Evolutionary conservation across 30 jellyfish, hydroid and myxozoan genomes (phyloP).

Genomic region (Sanderia malayensis): DNA sequence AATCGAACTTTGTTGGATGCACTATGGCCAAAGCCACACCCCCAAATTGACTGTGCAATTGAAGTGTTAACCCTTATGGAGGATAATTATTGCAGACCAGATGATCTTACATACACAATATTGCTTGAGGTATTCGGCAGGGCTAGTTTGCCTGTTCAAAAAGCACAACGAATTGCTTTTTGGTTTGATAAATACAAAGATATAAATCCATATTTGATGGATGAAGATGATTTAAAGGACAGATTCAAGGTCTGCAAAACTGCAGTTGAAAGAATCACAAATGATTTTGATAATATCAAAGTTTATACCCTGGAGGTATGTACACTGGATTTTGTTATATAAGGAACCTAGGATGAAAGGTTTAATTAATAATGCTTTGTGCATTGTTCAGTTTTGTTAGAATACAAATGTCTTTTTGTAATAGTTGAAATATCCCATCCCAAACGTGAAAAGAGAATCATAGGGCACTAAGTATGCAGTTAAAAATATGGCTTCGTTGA

Average conservation of each 20-base stretch:
- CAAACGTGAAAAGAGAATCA: no score
- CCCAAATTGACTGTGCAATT: slow-evolving; percentile 83
- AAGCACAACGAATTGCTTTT: slow-evolving; percentile 66
- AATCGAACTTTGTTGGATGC: slow-evolving; percentile 82
- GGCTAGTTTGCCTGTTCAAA: slow-evolving; percentile 84
- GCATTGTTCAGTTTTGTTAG: no score
- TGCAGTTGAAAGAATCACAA: slow-evolving; percentile 75
- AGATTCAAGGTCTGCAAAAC: slow-evolving; percentile 55
- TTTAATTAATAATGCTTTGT: no score
- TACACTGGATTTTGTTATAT: neutral
- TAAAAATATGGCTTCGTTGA: neutral
- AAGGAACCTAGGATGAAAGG: no score
- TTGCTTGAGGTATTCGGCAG: slow-evolving; percentile 75
- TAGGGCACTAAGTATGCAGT: no score
- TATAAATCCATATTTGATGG: slow-evolving; percentile 72
- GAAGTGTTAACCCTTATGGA: slow-evolving; percentile 93
- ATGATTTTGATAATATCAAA: slow-evolving; percentile 59
- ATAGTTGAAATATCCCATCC: no score
- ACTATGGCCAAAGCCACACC: slow-evolving; percentile 92
- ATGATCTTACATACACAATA: slow-evolving; percentile 68
- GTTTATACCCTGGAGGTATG: slow-evolving; percentile 61
- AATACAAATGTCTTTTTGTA: no score
- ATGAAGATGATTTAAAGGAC: slow-evolving; percentile 86
- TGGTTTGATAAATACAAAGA: slow-evolving; percentile 78
- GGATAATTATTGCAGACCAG: slow-evolving; percentile 81